Evolutionary conservation across 1,140 invertebrate species (phyloP).

Genomic region (Conus betulinus): DNA sequence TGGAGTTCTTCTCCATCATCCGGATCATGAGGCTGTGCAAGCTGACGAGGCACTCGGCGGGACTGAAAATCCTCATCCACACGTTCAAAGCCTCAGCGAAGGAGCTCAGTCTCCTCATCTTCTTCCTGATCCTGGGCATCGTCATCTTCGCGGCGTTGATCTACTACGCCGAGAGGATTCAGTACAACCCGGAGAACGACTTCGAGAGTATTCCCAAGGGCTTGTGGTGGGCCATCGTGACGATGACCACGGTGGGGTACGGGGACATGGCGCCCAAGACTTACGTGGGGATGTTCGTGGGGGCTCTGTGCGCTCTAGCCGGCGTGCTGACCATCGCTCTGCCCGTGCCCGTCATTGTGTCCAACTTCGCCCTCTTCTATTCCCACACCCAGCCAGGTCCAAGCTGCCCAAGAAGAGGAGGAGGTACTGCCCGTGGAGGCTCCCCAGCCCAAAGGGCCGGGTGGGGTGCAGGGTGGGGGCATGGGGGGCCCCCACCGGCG

Average conservation of each 20-base stretch:
- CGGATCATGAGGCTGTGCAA: slow-evolving; percentile 99
- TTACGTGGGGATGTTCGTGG: slow-evolving; percentile 83
- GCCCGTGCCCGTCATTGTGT: slow-evolving; percentile 95
- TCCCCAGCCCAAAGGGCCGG: slow-evolving; percentile 68
- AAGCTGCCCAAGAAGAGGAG: slow-evolving; percentile 91
- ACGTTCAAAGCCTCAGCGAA: slow-evolving; percentile 98
- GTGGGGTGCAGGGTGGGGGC: slow-evolving; percentile 56
- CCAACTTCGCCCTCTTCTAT: slow-evolving; percentile 96
- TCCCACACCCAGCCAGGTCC: slow-evolving; percentile 92
- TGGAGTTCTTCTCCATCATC: slow-evolving; percentile 99
- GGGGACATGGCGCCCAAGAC: slow-evolving; percentile 94
- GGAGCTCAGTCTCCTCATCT: slow-evolving; percentile 94
- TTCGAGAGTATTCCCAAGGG: slow-evolving; percentile 95
- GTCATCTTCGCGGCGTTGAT: slow-evolving; percentile 99
- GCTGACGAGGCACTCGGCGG: slow-evolving; percentile 85
- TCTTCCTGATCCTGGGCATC: slow-evolving; percentile 91
- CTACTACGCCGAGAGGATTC: slow-evolving; percentile 99
- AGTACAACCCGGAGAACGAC: slow-evolving; percentile 96
- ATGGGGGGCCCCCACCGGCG: slow-evolving; percentile 71
- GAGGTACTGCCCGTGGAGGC: slow-evolving; percentile 95
- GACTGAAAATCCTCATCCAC: slow-evolving; percentile 98
- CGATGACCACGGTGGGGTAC: slow-evolving; percentile 82
- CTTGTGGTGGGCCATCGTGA: slow-evolving; percentile 80
- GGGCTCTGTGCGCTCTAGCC: slow-evolving; percentile 90
- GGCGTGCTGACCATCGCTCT: slow-evolving; percentile 94